phyloP scores from a whole-genome alignment of 2,797 vertebrate species.

The Leuciscus waleckii region DNA sequence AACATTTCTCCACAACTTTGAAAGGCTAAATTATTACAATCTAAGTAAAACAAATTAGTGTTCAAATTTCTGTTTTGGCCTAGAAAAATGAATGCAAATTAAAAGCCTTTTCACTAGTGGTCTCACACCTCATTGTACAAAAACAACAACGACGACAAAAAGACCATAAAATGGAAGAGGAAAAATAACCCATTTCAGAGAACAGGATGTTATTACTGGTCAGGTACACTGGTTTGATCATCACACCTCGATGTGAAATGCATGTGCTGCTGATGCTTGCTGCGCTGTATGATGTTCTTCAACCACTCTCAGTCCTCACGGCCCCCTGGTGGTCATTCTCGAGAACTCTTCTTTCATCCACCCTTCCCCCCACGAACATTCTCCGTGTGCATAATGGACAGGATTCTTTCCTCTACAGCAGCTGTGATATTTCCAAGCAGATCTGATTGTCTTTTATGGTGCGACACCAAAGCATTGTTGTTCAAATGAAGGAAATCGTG shows the following conservation, averaged over 20 bases:
- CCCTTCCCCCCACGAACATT: slow-evolving; percentile 37
- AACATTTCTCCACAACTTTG: not conserved
- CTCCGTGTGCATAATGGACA: slow-evolving; percentile 35
- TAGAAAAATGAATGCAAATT: not conserved
- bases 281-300: not conserved
- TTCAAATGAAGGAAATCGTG: not conserved
- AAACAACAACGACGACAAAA: not conserved
- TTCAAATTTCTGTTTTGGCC: no score
- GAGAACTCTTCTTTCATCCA: not conserved
- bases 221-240: slow-evolving; percentile 12
- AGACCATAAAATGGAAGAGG: not conserved
- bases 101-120: not conserved
- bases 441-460: not conserved
- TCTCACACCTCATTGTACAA: not conserved
- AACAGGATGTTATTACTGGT: not conserved
- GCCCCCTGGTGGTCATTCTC: slow-evolving; percentile 31
- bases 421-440: slow-evolving; percentile 6
- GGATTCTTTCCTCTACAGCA: slow-evolving; percentile 1
- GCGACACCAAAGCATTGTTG: not conserved
- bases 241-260: slow-evolving; percentile 20
- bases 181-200: not conserved
- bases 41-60: no score
- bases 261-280: slow-evolving; percentile 24
- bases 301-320: not conserved
- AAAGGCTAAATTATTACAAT: not conserved